Evolutionary conservation across 30 jellyfish, hydroid and myxozoan genomes (phyloP).

Genomic region (Morbakka virulenta): DNA sequence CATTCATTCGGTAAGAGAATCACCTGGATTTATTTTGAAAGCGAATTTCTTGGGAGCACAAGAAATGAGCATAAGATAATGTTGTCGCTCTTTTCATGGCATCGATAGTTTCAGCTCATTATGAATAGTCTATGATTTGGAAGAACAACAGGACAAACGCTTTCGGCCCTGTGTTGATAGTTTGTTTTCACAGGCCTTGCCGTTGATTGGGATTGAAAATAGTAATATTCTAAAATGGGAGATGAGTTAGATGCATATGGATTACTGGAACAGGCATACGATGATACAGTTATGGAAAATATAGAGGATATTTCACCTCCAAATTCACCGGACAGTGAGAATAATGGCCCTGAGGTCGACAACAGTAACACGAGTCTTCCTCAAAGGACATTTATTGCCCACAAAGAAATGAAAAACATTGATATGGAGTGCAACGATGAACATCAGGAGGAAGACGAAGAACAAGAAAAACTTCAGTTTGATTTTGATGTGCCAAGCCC

Average conservation of each 20-base stretch:
- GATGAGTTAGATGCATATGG: neutral
- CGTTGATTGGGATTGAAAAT: no score
- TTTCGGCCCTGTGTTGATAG: no score
- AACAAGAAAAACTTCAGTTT: neutral
- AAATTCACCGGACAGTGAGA: neutral
- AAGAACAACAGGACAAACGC: no score
- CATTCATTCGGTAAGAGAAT: no score
- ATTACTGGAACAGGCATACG: neutral
- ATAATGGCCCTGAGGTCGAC: neutral
- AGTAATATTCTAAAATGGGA: neutral
- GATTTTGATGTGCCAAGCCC: neutral
- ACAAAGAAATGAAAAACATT: conserved; percentile 56
- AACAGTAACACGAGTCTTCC: neutral
- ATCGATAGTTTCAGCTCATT: no score
- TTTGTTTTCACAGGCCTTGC: no score
- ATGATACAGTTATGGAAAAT: neutral
- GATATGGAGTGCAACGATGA: neutral
- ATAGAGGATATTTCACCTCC: neutral
- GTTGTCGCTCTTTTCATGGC: no score
- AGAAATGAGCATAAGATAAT: no score
- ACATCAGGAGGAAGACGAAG: conserved; percentile 14
- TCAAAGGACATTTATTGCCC: conserved; percentile 34
- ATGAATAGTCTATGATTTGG: no score
- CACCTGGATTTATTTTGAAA: no score
- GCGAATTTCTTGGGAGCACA: no score